phyloP scores from a whole-genome alignment of 2,113 vertebrate genomes.

The Myiozetetes cayanensis region DNA sequence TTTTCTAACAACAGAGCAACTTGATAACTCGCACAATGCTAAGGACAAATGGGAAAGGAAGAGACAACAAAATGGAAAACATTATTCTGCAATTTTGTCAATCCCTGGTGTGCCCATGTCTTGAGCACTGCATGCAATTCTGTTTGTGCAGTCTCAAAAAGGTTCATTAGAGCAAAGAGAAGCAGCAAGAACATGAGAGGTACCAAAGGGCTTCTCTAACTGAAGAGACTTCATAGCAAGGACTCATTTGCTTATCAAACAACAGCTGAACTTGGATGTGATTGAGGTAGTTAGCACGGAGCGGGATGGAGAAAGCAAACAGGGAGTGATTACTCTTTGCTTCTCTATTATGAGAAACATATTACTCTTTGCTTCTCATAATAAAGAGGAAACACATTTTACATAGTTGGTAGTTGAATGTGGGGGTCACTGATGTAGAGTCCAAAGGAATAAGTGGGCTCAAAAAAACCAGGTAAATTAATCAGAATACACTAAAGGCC shows the following conservation, averaged over 20 bases:
- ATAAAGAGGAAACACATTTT: background rate
- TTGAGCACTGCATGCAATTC: background rate
- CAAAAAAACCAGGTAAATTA: background rate
- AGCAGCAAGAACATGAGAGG: background rate
- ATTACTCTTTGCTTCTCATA: background rate
- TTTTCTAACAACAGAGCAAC: background rate
- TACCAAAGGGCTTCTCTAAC: background rate
- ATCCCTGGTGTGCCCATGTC: background rate
- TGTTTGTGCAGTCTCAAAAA: background rate
- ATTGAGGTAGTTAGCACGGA: background rate
- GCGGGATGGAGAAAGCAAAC: background rate
- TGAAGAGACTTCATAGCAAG: background rate
- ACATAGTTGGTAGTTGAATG: background rate
- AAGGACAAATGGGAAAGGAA: conserved; percentile 30
- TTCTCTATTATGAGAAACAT: too few relatives aligned
- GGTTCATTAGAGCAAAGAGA: background rate
- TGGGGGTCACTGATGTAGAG: background rate
- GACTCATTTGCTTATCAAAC: background rate
- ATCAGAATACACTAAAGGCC: background rate
- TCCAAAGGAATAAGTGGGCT: background rate
- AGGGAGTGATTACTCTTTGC: background rate
- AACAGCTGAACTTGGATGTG: background rate
- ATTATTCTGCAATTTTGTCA: conserved; percentile 26
- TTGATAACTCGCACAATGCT: conserved; percentile 1
- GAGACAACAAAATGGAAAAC: conserved; percentile 45